Conservation (phyloP, 1,140 invertebrate species). For the Brachionus rotundiformis region DNA sequence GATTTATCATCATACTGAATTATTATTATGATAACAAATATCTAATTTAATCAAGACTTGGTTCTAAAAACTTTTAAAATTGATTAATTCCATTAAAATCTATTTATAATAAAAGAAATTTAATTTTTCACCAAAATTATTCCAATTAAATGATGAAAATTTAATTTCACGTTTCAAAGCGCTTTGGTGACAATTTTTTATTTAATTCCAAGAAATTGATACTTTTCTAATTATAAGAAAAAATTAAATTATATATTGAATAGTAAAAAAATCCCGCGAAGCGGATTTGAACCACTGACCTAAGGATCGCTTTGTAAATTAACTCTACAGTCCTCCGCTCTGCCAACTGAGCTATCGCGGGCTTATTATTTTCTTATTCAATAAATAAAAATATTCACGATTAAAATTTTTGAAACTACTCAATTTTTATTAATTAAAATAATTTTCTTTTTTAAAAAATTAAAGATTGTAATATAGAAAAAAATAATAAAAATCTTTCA, state of each 20-base stretch:
- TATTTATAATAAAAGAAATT: not conserved
- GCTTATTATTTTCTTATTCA: not conserved
- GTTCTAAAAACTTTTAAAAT: not conserved
- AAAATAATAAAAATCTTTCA: too few relatives aligned
- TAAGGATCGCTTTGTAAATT: slow-evolving; percentile 49
- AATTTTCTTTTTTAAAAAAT: too few relatives aligned
- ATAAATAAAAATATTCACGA: too few relatives aligned
- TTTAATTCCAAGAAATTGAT: not conserved
- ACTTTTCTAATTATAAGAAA: too few relatives aligned
- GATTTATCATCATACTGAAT: not conserved
- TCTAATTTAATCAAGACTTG: not conserved
- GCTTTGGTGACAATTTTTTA: not conserved
- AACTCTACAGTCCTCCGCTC: slow-evolving; percentile 53
- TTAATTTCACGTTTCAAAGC: not conserved
- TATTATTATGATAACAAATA: not conserved
- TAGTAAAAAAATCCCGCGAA: slow-evolving; percentile 52
- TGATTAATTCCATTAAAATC: not conserved
- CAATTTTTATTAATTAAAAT: not conserved
- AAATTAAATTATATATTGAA: too few relatives aligned
- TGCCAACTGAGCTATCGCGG: slow-evolving; percentile 51
- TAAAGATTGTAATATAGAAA: too few relatives aligned
- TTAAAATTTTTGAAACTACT: too few relatives aligned
- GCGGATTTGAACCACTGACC: slow-evolving; percentile 52
- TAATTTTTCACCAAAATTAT: not conserved
- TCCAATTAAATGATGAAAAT: not conserved